phyloP scores from a whole-genome alignment of 2,113 vertebrate species.

The Perccottus glenii region DNA sequence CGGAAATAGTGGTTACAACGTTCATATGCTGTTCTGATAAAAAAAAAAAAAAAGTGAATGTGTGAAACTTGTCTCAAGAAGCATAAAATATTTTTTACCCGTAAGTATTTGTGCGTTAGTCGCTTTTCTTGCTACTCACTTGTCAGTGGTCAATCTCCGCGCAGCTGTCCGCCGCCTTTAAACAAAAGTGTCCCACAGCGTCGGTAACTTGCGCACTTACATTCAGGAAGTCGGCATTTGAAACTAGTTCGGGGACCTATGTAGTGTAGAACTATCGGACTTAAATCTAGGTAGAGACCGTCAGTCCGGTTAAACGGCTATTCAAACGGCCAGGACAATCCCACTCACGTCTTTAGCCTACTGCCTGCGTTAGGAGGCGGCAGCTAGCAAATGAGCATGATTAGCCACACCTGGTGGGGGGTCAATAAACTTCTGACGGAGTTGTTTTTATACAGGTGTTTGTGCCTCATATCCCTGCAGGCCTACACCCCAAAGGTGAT shows the following conservation, averaged over 20 bases:
- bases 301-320: neutral
- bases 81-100: neutral
- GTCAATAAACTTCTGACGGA: conserved; percentile 63
- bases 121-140: conserved; percentile 39
- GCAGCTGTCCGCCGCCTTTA: conserved; percentile 6
- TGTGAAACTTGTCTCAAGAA: too few relatives aligned
- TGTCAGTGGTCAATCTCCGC: conserved; percentile 15
- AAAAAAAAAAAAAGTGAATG: too few relatives aligned
- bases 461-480: conserved; percentile 29
- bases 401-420: conserved; percentile 61
- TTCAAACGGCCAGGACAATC: neutral
- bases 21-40: too few relatives aligned
- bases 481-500: conserved; percentile 8
- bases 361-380: neutral
- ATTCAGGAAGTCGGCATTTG: conserved; percentile 61
- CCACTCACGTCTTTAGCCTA: neutral
- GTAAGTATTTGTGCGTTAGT: neutral
- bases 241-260: neutral
- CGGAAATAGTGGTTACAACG: too few relatives aligned
- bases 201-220: conserved; percentile 15
- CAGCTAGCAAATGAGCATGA: conserved; percentile 19
- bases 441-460: conserved; percentile 53
- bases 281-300: neutral
- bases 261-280: conserved; percentile 44
- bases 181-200: neutral